Percentiles rank a stretch among this genome's conserved stretches.
These are phyloP conservation scores for Heteronetta atricapilla DNA, from an alignment of 2,113 vertebrate genomes.

Conservation along the genomic window DNA sequence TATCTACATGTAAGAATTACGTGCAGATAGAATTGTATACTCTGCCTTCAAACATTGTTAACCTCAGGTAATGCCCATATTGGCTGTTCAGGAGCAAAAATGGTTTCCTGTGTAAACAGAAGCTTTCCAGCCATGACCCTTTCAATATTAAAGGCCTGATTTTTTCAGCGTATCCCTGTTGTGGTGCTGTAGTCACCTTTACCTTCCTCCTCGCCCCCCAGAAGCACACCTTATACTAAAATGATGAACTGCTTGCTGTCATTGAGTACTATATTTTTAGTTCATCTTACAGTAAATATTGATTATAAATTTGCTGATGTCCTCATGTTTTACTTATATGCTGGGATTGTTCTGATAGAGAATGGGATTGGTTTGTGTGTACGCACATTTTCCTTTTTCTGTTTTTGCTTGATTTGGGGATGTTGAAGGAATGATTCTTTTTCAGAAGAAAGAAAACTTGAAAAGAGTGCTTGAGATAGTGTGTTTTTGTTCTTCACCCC, in stretches of 20 bases:
- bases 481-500: not conserved
- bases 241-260: not conserved
- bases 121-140: not conserved
- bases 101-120: not conserved
- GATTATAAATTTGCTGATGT: not conserved
- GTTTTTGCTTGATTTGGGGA: not conserved
- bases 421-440: not conserved
- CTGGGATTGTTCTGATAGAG: not conserved
- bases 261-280: not conserved
- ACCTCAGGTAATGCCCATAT: not conserved
- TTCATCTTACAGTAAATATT: not conserved
- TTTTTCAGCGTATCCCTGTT: not conserved
- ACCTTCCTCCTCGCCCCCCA: not conserved
- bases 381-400: not conserved
- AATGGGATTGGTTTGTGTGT: not conserved
- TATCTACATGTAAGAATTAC: not conserved
- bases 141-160: not conserved
- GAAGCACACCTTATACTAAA: not conserved
- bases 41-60: not conserved
- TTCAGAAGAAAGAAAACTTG: slow-evolving; percentile 10
- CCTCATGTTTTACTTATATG: not conserved
- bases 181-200: not conserved
- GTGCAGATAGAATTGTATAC: not conserved
- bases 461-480: not conserved
- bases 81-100: not conserved